These are phyloP conservation scores for Leptoteleia sp. DNA, from an alignment of 1,140 invertebrate genomes.

Conservation along the genomic window DNA sequence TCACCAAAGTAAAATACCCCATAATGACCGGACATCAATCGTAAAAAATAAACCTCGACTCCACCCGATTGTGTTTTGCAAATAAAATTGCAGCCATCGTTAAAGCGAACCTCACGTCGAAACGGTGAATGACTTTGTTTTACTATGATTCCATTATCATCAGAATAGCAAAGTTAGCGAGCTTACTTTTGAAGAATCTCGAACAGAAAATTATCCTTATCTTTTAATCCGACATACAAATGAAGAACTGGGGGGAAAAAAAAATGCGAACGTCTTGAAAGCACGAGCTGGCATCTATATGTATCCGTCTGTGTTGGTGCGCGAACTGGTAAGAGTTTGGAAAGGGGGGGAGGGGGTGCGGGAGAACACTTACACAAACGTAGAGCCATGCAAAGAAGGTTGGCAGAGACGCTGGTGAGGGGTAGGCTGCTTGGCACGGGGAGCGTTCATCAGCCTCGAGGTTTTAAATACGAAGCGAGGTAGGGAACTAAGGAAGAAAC, in stretches of 20 bases:
- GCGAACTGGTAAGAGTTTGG: no score
- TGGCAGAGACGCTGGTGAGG: no score
- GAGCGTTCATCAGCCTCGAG: no score
- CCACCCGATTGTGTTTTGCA: slow-evolving; percentile 12
- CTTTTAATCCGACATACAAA: slow-evolving; percentile 66
- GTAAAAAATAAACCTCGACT: no score
- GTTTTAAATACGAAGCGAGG: no score
- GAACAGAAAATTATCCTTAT: slow-evolving; percentile 65
- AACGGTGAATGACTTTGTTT: slow-evolving; percentile 48
- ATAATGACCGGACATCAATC: no score
- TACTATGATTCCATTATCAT: slow-evolving; percentile 41
- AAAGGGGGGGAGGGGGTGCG: no score
- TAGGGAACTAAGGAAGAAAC: no score
- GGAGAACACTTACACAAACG: no score
- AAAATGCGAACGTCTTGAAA: slow-evolving; percentile 62
- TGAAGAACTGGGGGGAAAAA: slow-evolving; percentile 53
- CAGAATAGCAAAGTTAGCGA: slow-evolving; percentile 42
- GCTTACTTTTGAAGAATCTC: slow-evolving; percentile 54
- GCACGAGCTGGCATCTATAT: slow-evolving; percentile 21
- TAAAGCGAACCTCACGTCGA: slow-evolving; percentile 22
- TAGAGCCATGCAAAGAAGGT: no score
- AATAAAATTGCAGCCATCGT: slow-evolving; percentile 39
- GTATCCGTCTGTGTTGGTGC: slow-evolving; percentile 18
- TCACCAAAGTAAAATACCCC: no score
- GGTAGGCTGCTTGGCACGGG: no score